Percentiles rank a stretch among this genome's conserved stretches.
phyloP scores from a whole-genome alignment of 2,797 vertebrate genomes.

The Megalops cyprinoides region DNA sequence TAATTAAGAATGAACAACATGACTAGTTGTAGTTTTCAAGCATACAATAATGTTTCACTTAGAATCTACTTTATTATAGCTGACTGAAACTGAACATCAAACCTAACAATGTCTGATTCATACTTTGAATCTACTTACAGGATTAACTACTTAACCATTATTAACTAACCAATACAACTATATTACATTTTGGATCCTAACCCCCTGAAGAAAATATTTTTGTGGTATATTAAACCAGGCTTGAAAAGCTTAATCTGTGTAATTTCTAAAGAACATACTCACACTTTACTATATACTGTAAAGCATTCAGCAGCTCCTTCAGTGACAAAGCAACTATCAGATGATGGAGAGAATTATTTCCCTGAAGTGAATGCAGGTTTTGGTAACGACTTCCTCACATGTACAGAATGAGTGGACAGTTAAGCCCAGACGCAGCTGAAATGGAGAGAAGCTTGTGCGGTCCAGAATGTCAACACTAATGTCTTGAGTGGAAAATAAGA shows the following conservation, averaged over 20 bases:
- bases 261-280: too few relatives aligned
- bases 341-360: not conserved
- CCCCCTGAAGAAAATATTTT: not conserved
- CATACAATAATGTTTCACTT: too few relatives aligned
- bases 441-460: not conserved
- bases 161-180: not conserved
- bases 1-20: too few relatives aligned
- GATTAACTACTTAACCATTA: not conserved
- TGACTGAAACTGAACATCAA: not conserved
- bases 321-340: not conserved
- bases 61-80: not conserved
- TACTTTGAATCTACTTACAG: not conserved
- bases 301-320: not conserved
- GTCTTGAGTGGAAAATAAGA: constrained; percentile 3
- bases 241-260: too few relatives aligned
- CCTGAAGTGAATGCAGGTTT: not conserved
- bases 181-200: not conserved
- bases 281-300: too few relatives aligned
- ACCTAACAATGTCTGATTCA: not conserved
- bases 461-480: constrained; percentile 8
- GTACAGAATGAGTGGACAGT: not conserved
- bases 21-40: too few relatives aligned
- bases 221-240: too few relatives aligned
- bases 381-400: not conserved
- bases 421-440: not conserved